These are phyloP conservation scores for Lacanobia oleracea DNA, from an alignment of 2,888 invertebrate genomes.

Conservation along the genomic window DNA sequence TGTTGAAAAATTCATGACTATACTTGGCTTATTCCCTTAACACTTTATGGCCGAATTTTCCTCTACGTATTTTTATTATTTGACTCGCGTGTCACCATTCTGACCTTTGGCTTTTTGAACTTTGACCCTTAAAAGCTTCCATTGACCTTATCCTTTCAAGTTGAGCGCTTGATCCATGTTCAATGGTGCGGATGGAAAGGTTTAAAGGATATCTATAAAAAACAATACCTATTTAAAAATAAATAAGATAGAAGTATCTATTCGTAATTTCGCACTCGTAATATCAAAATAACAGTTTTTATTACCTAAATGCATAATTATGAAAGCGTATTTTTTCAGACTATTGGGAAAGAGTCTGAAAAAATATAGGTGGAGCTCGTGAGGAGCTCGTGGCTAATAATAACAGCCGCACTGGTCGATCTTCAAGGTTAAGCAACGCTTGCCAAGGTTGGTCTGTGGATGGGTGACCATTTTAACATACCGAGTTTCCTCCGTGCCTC, in stretches of 20 bases:
- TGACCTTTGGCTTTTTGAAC: constrained; percentile 13
- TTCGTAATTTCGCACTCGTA: too few relatives aligned
- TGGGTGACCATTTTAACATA: too few relatives aligned
- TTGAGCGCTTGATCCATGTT: background rate
- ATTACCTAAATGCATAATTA: too few relatives aligned
- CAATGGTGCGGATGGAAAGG: background rate
- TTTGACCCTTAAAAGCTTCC: constrained; percentile 5
- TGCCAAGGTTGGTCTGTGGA: too few relatives aligned
- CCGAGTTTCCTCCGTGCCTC: too few relatives aligned
- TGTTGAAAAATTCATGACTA: background rate
- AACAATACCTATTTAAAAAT: background rate
- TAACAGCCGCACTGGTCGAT: too few relatives aligned
- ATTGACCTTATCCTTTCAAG: constrained; percentile 19
- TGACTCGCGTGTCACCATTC: constrained; percentile 4
- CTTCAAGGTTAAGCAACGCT: too few relatives aligned
- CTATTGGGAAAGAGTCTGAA: too few relatives aligned
- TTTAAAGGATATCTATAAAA: background rate
- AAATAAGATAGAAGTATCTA: background rate
- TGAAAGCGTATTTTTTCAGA: too few relatives aligned
- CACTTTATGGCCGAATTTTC: background rate
- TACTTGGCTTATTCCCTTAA: background rate
- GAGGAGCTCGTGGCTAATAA: too few relatives aligned
- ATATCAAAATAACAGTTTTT: too few relatives aligned
- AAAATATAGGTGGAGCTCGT: too few relatives aligned
- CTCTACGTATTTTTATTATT: background rate